These are phyloP conservation scores for Cryptus armator DNA, from an alignment of 2,888 invertebrate genomes.

Conservation along the genomic window DNA sequence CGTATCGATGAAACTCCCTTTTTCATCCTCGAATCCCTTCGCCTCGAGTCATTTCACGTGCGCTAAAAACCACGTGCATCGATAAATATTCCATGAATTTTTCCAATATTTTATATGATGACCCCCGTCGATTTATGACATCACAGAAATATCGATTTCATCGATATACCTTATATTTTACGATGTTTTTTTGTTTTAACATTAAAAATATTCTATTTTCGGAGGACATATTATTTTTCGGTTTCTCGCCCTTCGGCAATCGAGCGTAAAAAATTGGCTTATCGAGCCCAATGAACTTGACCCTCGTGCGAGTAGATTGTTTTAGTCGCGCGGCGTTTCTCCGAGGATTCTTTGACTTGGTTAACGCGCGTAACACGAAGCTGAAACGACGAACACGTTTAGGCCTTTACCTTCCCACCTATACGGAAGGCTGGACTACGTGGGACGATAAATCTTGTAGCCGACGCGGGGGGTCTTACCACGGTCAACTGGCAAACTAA, in stretches of 20 bases:
- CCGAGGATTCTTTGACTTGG: not conserved
- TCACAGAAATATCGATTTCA: not conserved
- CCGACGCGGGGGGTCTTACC: conserved; percentile 76
- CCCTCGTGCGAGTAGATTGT: not conserved
- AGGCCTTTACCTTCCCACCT: conserved; percentile 26
- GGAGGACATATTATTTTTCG: not conserved
- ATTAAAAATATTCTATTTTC: not conserved
- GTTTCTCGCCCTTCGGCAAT: not conserved
- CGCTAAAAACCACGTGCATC: no score
- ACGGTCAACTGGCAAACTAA: conserved; percentile 78
- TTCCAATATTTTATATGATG: no score
- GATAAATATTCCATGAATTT: no score
- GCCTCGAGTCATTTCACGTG: no score
- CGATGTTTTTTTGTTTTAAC: not conserved
- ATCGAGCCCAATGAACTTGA: conserved; percentile 52
- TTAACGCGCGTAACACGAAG: conserved; percentile 2
- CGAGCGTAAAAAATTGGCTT: conserved; percentile 22
- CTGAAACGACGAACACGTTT: conserved; percentile 8
- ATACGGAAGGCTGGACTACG: conserved; percentile 32
- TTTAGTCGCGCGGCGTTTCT: conserved; percentile 20
- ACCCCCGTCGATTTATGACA: not conserved
- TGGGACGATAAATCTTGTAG: conserved; percentile 76
- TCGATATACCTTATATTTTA: not conserved
- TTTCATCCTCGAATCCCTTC: no score
- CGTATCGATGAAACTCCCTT: no score